A percentile compares a stretch with the other conserved stretches of the same genome.
Evolutionary conservation across 2,113 vertebrate genomes (phyloP).

Genomic region (Vimba vimba): DNA sequence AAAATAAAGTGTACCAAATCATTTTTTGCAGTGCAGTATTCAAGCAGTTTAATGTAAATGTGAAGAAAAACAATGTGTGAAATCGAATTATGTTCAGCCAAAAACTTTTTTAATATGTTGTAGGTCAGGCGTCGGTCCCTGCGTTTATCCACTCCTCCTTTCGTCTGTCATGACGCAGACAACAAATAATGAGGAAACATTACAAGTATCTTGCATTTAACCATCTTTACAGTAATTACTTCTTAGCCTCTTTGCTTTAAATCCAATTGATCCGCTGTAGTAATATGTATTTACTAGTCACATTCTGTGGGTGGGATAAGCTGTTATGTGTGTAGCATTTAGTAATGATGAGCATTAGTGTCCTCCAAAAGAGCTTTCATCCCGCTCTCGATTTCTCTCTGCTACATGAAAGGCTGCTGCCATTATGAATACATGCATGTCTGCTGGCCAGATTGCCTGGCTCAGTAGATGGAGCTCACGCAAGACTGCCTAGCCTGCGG

Average conservation of each 20-base stretch:
- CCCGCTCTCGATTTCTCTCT: conserved; percentile 42
- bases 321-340: conserved; percentile 78
- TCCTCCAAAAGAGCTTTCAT: conserved; percentile 79
- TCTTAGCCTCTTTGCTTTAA: conserved; percentile 81
- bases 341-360: conserved; percentile 81
- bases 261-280: conserved; percentile 87
- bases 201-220: conserved; percentile 83
- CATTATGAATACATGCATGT: conserved; percentile 91
- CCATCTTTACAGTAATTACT: conserved; percentile 93
- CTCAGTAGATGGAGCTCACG: conserved; percentile 87
- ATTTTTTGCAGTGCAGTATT: too few relatives aligned
- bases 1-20: too few relatives aligned
- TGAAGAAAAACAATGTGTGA: neutral
- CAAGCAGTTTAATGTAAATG: neutral
- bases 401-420: conserved; percentile 52
- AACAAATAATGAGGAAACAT: conserved; percentile 65
- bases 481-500: conserved; percentile 89
- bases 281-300: conserved; percentile 92
- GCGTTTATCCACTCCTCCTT: conserved; percentile 35
- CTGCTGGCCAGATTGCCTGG: conserved; percentile 94
- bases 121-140: neutral
- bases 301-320: conserved; percentile 70
- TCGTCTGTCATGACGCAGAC: neutral
- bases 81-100: neutral
- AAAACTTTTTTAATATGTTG: neutral